Evolutionary conservation across 2,113 vertebrate genomes (phyloP).

Genomic region (Ascaphus truei): DNA sequence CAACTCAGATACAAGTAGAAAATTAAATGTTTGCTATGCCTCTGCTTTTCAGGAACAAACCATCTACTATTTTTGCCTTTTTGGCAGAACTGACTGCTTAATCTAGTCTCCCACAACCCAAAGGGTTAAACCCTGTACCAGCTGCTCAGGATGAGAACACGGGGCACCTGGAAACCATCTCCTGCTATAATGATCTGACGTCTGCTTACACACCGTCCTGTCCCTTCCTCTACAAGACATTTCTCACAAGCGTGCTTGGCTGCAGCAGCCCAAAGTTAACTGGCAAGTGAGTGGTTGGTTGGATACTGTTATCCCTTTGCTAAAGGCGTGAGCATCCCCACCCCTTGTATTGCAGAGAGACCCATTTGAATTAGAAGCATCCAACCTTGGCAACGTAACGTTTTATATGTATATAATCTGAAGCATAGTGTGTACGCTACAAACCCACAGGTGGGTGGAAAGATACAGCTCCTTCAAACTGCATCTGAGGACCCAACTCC

Average conservation of each 20-base stretch:
- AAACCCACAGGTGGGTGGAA: too few species aligned
- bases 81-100: too few species aligned
- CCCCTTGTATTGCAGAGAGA: neutral
- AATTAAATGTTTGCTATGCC: too few species aligned
- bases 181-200: slow-evolving; percentile 27
- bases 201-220: slow-evolving; percentile 25
- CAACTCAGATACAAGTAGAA: too few species aligned
- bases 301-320: neutral
- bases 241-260: neutral
- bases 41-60: too few species aligned
- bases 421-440: too few species aligned
- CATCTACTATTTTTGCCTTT: too few species aligned
- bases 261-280: neutral
- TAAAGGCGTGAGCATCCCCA: slow-evolving; percentile 9
- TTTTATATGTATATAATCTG: too few species aligned
- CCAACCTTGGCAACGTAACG: too few species aligned
- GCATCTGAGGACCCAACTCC: too few species aligned
- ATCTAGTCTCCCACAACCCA: too few species aligned
- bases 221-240: neutral
- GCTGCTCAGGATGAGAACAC: slow-evolving; percentile 15
- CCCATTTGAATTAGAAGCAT: neutral
- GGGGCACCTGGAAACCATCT: slow-evolving; percentile 18
- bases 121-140: neutral
- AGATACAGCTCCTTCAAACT: too few species aligned
- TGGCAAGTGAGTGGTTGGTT: neutral